Conservation (phyloP, 2,797 vertebrate genomes). For the Australoheros facetus region DNA sequence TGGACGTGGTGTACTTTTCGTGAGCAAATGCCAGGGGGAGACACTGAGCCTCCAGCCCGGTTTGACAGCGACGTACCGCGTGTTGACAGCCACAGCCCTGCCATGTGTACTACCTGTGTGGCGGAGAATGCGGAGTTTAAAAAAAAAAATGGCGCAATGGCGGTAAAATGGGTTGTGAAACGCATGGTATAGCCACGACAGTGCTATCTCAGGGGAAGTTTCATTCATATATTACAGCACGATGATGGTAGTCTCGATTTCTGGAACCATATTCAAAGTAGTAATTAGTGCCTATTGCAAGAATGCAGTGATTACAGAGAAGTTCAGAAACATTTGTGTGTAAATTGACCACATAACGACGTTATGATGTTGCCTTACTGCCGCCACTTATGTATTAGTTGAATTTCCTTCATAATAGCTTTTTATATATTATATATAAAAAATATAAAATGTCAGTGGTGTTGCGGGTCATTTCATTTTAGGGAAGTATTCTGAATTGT, state of each 20-base stretch:
- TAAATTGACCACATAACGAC: no score
- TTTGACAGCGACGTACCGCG: slow-evolving; percentile 61
- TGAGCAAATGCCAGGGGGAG: slow-evolving; percentile 70
- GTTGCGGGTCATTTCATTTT: no score
- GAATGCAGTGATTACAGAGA: neutral
- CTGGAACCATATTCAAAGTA: neutral
- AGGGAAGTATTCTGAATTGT: neutral
- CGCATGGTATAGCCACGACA: neutral
- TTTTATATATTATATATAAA: no score
- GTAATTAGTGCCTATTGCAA: neutral
- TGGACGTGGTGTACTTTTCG: slow-evolving; percentile 57
- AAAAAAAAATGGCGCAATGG: accelerated
- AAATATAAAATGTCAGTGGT: no score
- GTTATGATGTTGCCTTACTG: neutral
- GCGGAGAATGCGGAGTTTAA: neutral
- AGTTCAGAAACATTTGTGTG: neutral
- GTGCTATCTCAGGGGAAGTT: neutral
- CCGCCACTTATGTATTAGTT: neutral
- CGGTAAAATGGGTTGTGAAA: neutral
- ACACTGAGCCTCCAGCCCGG: slow-evolving; percentile 35
- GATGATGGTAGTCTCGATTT: neutral
- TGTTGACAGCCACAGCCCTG: slow-evolving; percentile 66
- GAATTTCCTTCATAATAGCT: neutral
- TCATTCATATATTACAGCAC: neutral
- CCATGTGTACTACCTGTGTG: slow-evolving; percentile 61